Conservation (phyloP, 1,140 invertebrate species). For the Olivierus martensii region DNA sequence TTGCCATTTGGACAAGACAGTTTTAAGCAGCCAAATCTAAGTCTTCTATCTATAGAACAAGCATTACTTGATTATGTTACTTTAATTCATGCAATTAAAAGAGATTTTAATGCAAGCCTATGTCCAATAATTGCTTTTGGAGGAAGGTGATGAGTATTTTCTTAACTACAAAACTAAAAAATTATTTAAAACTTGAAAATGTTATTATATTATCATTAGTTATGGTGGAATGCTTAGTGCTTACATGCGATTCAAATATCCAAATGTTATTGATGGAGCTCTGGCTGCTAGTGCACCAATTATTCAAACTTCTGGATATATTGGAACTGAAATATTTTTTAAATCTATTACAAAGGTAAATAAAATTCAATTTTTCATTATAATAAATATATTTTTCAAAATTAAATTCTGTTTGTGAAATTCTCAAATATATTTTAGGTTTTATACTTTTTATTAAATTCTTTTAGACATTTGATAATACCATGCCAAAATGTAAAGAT, state of each 20-base stretch:
- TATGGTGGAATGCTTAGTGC: conserved; percentile 37
- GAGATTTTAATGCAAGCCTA: conserved; percentile 20
- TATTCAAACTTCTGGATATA: conserved; percentile 27
- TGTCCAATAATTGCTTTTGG: conserved; percentile 34
- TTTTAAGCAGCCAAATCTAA: conserved; percentile 26
- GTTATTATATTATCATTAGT: conserved; percentile 17
- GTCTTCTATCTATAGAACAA: conserved; percentile 34
- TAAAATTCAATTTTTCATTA: too few relatives aligned
- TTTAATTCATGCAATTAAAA: conserved; percentile 26
- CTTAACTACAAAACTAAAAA: too few relatives aligned
- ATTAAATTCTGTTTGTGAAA: too few relatives aligned
- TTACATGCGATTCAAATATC: conserved; percentile 36
- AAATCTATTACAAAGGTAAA: conserved; percentile 24
- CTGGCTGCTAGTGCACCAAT: conserved; percentile 35
- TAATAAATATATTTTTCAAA: too few relatives aligned
- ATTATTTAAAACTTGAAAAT: too few relatives aligned
- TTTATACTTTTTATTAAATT: too few relatives aligned
- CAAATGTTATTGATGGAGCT: conserved; percentile 29
- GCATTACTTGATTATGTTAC: conserved; percentile 35
- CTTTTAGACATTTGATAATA: too few relatives aligned
- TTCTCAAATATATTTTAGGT: too few relatives aligned
- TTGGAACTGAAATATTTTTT: conserved; percentile 26
- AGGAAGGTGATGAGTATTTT: conserved; percentile 18
- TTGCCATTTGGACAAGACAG: conserved; percentile 31
- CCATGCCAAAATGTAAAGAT: conserved; percentile 18